A percentile compares a stretch with the other conserved stretches of the same genome.
These are phyloP conservation scores for Frankliniella fusca DNA, from an alignment of 2,888 invertebrate species.

Conservation along the genomic window DNA sequence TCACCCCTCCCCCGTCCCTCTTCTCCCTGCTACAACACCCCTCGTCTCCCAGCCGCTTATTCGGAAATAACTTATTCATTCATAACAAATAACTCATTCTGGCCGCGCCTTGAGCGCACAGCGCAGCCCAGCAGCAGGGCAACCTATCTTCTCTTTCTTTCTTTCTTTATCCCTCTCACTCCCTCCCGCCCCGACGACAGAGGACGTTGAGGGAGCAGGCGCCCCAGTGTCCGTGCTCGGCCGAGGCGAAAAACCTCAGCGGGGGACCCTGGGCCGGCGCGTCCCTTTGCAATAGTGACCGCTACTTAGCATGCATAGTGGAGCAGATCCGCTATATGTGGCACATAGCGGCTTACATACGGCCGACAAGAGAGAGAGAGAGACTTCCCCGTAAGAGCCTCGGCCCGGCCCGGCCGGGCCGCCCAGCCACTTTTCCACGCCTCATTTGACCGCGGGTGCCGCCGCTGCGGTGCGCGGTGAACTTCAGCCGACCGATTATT, in stretches of 20 bases:
- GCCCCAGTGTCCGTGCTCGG: background rate
- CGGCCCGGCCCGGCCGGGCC: background rate
- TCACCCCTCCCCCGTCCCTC: too few species aligned
- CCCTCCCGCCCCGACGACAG: background rate
- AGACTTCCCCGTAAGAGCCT: slow-evolving; percentile 6
- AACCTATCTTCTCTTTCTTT: too few species aligned
- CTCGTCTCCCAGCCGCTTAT: too few species aligned
- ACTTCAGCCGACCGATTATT: too few species aligned
- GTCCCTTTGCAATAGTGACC: background rate
- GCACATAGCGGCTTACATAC: background rate
- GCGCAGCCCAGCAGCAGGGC: background rate
- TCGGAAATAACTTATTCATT: too few species aligned
- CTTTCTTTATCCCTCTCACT: background rate
- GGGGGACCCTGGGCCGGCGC: background rate
- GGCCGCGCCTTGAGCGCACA: background rate
- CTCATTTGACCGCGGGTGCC: background rate
- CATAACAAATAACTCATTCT: background rate
- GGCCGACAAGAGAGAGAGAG: background rate
- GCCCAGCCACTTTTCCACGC: background rate
- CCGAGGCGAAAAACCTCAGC: slow-evolving; percentile 12
- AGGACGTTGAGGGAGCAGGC: too few species aligned
- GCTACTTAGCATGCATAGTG: background rate
- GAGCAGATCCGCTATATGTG: background rate
- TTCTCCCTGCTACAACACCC: too few species aligned
- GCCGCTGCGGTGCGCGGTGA: background rate